Evolutionary conservation across 2,797 vertebrate species (phyloP), one percentile per base, ranked within the genome.

Genomic region (Melanotaenia pygmaea): DNA sequence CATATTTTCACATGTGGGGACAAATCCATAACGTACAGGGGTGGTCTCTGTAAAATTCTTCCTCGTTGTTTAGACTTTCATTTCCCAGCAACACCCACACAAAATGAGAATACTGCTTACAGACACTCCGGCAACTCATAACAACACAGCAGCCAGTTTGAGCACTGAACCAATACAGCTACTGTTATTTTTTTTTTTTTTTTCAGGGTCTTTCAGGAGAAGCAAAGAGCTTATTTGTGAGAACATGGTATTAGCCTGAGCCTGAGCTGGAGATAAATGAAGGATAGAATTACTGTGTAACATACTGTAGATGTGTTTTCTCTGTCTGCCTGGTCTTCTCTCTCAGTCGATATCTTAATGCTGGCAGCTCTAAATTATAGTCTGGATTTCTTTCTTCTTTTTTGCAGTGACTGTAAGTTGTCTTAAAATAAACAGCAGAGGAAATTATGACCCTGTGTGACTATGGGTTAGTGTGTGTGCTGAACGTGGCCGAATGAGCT

Each of bases 381-480:
- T 59, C 74, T 81, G 80, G 76, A 69, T 83, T 77, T 64, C 45
- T 9, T 79, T 82, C 82, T 67, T 74, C 40, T 78, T 51, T 69
- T 74, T 79, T 84, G 71, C 34, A 60, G 78, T 69, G 71, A 67
- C 77, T 84, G 60, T n/a, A 13, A 81, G 66, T 69, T 68, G 38
- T 85, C 90, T 69, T 77, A 85, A 92, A 92, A 92, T 91, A 91
- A 89, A 88, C 79, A 68, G 80, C 59, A 12, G 63, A 62, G 73
- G 57, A 89, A 91, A 92, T 85, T 78, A 89, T 77, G 83, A 74
- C 66, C 79, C 73, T 83, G 72, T 61, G 58, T 59, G 72, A 38
- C 62, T 61, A 45, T 72, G 70, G 69, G 67, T 68, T 69, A 13
- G 59, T 62, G 58, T 78, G 64, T 70, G 77, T 51, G 35, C 37